Conservation (phyloP, 2,113 vertebrate genomes). For the Eurypyga helias region DNA sequence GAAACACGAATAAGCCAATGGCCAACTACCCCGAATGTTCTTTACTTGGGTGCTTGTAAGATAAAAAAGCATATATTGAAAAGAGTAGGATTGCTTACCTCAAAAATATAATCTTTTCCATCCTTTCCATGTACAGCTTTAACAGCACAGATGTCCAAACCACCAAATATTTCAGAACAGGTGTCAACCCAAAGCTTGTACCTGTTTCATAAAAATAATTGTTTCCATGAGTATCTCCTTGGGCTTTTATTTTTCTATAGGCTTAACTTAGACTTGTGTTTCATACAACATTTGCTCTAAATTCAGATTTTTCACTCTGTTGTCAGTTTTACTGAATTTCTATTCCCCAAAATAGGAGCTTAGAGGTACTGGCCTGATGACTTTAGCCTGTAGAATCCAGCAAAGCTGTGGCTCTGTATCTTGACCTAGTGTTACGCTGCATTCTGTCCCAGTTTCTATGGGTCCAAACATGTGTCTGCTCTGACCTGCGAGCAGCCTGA, state of each 20-base stretch:
- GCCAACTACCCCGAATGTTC: not conserved
- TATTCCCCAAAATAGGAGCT: not conserved
- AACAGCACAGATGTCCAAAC: constrained; percentile 96
- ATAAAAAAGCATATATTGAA: not conserved
- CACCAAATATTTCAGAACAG: constrained; percentile 95
- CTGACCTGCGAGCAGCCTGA: not conserved
- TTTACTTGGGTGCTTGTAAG: not conserved
- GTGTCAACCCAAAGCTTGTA: constrained; percentile 96
- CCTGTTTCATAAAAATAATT: constrained; percentile 74
- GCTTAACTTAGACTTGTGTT: not conserved
- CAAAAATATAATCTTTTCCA: constrained; percentile 97
- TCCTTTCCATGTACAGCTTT: constrained; percentile 98
- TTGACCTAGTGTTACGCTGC: not conserved
- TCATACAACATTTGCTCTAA: not conserved
- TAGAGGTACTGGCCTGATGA: not conserved
- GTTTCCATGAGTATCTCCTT: not conserved
- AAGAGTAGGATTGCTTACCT: constrained; percentile 79
- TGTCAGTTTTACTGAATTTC: not conserved
- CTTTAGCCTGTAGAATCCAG: not conserved
- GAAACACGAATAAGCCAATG: not conserved
- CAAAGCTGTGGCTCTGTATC: not conserved
- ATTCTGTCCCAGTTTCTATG: not conserved
- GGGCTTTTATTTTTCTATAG: not conserved
- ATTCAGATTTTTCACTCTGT: not conserved
- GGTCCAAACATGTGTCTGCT: not conserved